Evolutionary conservation across 2,113 vertebrate genomes (phyloP).

Genomic region (Siphamia tubifer): DNA sequence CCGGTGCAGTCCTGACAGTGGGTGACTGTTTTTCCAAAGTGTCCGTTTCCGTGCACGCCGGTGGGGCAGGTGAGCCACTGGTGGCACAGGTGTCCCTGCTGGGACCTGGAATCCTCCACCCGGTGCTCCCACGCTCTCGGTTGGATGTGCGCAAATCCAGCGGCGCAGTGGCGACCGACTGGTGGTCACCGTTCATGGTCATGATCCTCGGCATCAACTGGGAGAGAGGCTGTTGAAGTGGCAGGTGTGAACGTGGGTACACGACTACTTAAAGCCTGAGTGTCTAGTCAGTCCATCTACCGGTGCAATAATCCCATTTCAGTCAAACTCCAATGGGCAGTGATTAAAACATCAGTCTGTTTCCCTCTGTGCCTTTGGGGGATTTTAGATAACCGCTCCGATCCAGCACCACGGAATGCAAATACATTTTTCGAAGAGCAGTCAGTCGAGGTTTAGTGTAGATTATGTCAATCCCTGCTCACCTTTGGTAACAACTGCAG

Average conservation of each 20-base stretch:
- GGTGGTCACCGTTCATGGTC: constrained; percentile 75
- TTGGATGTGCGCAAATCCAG: constrained; percentile 76
- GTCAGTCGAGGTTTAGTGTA: neutral
- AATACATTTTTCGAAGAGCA: neutral
- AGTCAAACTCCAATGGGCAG: neutral
- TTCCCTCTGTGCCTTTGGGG: constrained; percentile 5
- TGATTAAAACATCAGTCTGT: constrained; percentile 13
- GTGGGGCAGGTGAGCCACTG: constrained; percentile 28
- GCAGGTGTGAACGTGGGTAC: constrained; percentile 15
- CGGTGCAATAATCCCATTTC: constrained; percentile 23
- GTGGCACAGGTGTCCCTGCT: constrained; percentile 10
- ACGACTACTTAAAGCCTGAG: neutral
- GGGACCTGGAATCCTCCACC: constrained; percentile 7
- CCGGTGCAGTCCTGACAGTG: neutral
- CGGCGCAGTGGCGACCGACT: constrained; percentile 61
- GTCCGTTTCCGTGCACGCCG: constrained; percentile 22
- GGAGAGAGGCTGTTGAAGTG: neutral
- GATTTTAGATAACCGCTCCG: neutral
- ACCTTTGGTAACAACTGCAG: constrained; percentile 43
- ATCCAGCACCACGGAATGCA: neutral
- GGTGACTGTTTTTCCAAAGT: neutral
- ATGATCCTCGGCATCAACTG: constrained; percentile 67
- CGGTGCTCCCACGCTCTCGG: constrained; percentile 48
- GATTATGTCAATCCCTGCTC: constrained; percentile 10
- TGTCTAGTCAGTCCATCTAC: neutral